Conservation (phyloP, 1,140 invertebrate species). For the Radopholus similis region DNA sequence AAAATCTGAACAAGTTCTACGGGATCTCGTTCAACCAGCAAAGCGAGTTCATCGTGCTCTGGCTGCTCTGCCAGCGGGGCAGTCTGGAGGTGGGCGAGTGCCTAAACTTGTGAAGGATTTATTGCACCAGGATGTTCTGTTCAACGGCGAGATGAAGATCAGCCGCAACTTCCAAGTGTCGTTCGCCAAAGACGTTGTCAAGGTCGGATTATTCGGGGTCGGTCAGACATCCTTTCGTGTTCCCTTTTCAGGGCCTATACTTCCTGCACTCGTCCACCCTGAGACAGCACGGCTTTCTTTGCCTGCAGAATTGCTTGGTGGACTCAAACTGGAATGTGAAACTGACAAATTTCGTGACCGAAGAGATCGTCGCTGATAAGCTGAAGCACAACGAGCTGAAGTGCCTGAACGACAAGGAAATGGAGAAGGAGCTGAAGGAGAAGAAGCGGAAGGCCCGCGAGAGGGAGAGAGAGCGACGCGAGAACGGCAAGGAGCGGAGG, state of each 20-base stretch:
- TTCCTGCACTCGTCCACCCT: conserved; percentile 48
- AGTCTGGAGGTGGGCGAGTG: conserved; percentile 47
- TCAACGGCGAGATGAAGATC: conserved; percentile 56
- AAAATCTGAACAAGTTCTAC: conserved; percentile 60
- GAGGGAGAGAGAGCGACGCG: conserved; percentile 1
- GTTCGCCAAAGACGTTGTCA: conserved; percentile 57
- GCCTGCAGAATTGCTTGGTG: conserved; percentile 55
- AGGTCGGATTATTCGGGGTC: background rate
- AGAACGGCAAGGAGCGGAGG: background rate
- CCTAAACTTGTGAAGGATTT: background rate
- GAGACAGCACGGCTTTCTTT: conserved; percentile 49
- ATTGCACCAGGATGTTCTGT: conserved; percentile 48
- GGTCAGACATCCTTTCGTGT: background rate
- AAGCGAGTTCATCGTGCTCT: conserved; percentile 58
- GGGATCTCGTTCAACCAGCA: conserved; percentile 60
- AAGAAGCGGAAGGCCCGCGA: background rate
- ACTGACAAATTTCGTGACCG: conserved; percentile 56
- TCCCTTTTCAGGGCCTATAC: conserved; percentile 37
- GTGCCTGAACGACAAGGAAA: conserved; percentile 13
- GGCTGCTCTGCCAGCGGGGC: conserved; percentile 54
- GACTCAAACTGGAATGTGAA: conserved; percentile 58
- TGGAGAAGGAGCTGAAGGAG: background rate
- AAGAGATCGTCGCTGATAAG: conserved; percentile 35
- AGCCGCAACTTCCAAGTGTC: conserved; percentile 57
- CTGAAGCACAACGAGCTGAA: conserved; percentile 49